phyloP scores from a whole-genome alignment of 2,888 invertebrate species.

The Leistus spinibarbis region DNA sequence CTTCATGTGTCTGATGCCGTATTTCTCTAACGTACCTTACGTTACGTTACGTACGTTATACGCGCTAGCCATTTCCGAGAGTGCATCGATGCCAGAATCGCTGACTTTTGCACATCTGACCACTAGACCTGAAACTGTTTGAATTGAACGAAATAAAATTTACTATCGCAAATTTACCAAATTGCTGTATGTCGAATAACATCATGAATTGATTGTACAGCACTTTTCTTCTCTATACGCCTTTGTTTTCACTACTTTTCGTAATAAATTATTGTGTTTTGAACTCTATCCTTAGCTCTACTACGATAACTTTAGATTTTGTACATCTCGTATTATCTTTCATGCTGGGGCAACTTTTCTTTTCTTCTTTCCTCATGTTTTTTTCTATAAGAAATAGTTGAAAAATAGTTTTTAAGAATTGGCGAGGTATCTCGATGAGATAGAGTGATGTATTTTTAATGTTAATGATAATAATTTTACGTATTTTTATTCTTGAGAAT shows the following conservation, averaged over 20 bases:
- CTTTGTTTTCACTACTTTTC: neutral
- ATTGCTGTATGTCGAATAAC: neutral
- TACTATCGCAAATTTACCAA: slow-evolving; percentile 12
- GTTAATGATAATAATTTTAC: no score
- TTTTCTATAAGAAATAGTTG: no score
- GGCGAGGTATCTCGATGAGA: no score
- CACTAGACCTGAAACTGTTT: slow-evolving; percentile 17
- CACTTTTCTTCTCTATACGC: neutral
- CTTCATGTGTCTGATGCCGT: neutral
- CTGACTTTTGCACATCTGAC: slow-evolving; percentile 30
- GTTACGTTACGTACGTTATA: slow-evolving; percentile 2
- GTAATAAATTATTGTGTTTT: neutral
- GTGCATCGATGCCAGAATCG: slow-evolving; percentile 18
- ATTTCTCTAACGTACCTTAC: neutral
- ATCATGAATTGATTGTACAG: slow-evolving; percentile 19
- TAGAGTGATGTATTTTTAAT: no score
- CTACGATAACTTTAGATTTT: neutral
- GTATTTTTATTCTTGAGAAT: no score
- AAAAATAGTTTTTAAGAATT: no score
- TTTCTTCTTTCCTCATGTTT: no score
- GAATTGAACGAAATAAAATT: slow-evolving; percentile 15
- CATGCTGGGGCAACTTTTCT: neutral
- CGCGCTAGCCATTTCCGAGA: slow-evolving; percentile 14
- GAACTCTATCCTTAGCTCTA: neutral
- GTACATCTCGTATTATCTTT: no score